Conservation (phyloP, 2,113 vertebrate genomes). For the Otocyon megalotis region DNA sequence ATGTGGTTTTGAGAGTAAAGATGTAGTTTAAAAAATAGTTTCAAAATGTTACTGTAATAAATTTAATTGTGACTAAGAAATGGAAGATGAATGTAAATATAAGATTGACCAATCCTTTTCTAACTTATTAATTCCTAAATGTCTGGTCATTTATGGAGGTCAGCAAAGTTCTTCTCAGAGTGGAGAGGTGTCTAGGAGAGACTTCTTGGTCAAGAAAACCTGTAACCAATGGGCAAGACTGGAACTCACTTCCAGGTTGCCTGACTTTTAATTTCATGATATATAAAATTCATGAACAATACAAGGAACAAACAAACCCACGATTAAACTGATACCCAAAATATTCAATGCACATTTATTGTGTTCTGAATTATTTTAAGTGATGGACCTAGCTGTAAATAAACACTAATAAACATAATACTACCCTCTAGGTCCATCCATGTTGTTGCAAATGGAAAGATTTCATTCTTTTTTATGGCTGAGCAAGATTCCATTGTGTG, state of each 20-base stretch:
- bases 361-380: neutral
- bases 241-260: neutral
- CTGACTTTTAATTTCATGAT: neutral
- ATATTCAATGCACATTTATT: neutral
- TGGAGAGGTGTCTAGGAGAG: neutral
- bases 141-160: neutral
- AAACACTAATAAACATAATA: neutral
- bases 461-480: neutral
- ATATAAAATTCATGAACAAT: neutral
- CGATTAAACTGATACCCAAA: neutral
- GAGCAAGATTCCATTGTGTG: neutral
- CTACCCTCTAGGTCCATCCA: neutral
- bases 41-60: neutral
- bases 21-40: neutral
- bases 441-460: neutral
- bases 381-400: neutral
- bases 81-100: neutral
- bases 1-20: neutral
- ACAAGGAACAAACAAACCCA: neutral
- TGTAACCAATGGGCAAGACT: neutral
- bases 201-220: neutral
- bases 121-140: neutral
- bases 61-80: neutral
- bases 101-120: neutral
- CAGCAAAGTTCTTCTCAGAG: neutral